Percentiles rank a stretch among this genome's conserved stretches.
Evolutionary conservation across 2,113 vertebrate genomes (phyloP).

Genomic region (Leiothrix lutea): DNA sequence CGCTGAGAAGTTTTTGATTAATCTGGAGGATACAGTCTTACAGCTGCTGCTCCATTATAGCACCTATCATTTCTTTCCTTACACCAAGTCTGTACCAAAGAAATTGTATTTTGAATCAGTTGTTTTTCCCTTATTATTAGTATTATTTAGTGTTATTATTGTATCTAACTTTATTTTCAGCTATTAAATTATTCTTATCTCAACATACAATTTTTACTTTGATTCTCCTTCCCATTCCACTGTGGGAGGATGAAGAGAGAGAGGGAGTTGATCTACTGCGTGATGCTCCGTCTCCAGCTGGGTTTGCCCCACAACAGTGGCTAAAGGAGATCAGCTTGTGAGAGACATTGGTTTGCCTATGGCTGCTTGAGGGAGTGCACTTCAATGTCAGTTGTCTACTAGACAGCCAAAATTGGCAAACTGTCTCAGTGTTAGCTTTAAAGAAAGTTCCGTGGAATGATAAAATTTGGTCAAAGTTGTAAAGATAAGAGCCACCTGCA

Average conservation of each 20-base stretch:
- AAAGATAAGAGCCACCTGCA: background rate
- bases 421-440: background rate
- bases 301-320: background rate
- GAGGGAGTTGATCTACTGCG: accelerated
- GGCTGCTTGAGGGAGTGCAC: background rate
- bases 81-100: background rate
- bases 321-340: background rate
- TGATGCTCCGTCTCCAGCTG: background rate
- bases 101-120: background rate
- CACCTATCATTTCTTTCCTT: background rate
- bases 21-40: background rate
- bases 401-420: background rate
- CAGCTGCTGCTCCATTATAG: background rate
- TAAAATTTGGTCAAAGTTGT: background rate
- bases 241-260: background rate
- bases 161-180: background rate
- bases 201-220: background rate
- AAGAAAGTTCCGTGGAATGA: background rate
- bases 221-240: background rate
- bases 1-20: background rate
- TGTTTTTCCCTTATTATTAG: background rate
- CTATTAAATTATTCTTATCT: background rate
- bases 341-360: background rate
- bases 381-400: background rate
- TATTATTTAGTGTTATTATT: background rate